phyloP scores from a whole-genome alignment of 1,140 invertebrate species.

The Nephila pilipes region DNA sequence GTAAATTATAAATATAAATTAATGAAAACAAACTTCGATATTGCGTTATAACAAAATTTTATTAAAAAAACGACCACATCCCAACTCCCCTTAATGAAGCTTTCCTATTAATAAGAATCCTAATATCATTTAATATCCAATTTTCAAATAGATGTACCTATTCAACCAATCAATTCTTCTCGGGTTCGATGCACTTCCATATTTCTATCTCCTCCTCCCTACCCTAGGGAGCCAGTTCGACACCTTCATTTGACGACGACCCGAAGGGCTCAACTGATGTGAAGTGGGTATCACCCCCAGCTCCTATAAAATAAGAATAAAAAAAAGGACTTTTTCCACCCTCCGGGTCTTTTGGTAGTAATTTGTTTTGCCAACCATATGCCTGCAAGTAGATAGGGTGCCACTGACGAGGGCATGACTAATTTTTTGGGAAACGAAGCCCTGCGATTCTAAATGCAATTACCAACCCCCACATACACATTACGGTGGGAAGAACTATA shows the following conservation, averaged over 20 bases:
- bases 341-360: slow-evolving; percentile 31
- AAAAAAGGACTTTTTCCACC: slow-evolving; percentile 4
- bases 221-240: slow-evolving; percentile 11
- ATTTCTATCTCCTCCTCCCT: neutral
- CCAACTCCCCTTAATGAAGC: too few relatives aligned
- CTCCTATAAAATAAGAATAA: neutral
- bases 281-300: neutral
- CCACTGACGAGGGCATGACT: slow-evolving; percentile 41
- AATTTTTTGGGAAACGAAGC: slow-evolving; percentile 45
- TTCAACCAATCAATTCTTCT: neutral
- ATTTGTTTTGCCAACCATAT: slow-evolving; percentile 64
- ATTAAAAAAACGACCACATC: too few relatives aligned
- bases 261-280: neutral
- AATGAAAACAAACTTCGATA: too few relatives aligned
- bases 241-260: slow-evolving; percentile 27
- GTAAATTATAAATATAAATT: too few relatives aligned
- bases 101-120: neutral
- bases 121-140: neutral
- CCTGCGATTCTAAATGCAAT: slow-evolving; percentile 44
- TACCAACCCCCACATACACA: slow-evolving; percentile 40
- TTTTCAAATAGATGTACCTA: neutral
- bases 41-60: too few relatives aligned
- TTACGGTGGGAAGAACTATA: slow-evolving; percentile 54
- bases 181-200: neutral
- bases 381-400: neutral